These are phyloP conservation scores for Corythornis madagascariensis DNA, from an alignment of 2,113 vertebrate species.

Conservation along the genomic window DNA sequence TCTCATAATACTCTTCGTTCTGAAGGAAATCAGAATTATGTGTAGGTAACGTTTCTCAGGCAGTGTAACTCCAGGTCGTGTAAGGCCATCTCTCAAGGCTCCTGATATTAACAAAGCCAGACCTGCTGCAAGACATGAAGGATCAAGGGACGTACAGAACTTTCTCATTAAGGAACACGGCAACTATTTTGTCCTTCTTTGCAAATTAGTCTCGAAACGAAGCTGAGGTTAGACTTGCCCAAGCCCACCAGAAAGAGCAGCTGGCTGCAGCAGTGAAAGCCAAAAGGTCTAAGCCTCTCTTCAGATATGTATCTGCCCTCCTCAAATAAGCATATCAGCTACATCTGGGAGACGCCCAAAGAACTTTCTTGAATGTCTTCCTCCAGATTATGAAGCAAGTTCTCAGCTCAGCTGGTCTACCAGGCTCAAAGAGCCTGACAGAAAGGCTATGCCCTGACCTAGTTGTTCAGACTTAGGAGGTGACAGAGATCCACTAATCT, in stretches of 20 bases:
- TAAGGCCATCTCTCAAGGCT: neutral
- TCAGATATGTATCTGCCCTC: neutral
- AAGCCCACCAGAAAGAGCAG: neutral
- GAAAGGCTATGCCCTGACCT: neutral
- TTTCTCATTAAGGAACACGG: neutral
- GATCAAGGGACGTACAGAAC: neutral
- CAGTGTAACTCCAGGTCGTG: neutral
- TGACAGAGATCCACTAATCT: neutral
- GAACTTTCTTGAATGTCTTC: neutral
- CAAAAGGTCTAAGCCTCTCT: neutral
- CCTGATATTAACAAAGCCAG: neutral
- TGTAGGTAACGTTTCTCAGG: neutral
- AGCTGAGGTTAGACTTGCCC: neutral
- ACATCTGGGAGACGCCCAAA: neutral
- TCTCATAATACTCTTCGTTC: neutral
- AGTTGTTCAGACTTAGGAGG: neutral
- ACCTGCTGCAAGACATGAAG: neutral
- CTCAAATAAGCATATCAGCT: neutral
- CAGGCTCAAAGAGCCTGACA: neutral
- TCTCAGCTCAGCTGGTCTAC: neutral
- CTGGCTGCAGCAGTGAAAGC: neutral
- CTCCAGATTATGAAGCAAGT: neutral
- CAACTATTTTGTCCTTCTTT: neutral
- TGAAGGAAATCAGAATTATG: neutral
- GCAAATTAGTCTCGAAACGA: neutral